A percentile compares a stretch with the other conserved stretches of the same genome.
Evolutionary conservation across 1,140 invertebrate genomes (phyloP).

Genomic region (Aphaenogaster floridana): DNA sequence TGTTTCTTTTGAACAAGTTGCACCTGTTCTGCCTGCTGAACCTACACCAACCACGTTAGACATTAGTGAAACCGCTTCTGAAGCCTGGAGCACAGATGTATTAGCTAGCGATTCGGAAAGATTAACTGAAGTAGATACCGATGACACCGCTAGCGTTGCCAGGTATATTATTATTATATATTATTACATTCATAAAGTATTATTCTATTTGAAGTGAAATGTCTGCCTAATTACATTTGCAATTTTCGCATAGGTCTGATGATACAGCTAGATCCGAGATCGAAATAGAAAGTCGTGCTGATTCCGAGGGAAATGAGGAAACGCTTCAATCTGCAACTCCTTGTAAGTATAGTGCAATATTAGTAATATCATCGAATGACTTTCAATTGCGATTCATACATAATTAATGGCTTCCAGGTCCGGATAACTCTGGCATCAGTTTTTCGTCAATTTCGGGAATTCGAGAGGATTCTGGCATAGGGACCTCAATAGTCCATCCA

Average conservation of each 20-base stretch:
- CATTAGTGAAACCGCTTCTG: slow-evolving; percentile 96
- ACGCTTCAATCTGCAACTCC: slow-evolving; percentile 79
- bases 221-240: neutral
- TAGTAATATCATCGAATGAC: neutral
- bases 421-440: slow-evolving; percentile 36
- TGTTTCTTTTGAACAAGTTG: slow-evolving; percentile 78
- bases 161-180: slow-evolving; percentile 79
- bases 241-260: slow-evolving; percentile 88
- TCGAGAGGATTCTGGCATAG: slow-evolving; percentile 80
- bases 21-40: slow-evolving; percentile 78
- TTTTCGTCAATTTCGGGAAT: slow-evolving; percentile 70
- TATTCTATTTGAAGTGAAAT: neutral
- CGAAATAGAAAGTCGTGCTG: slow-evolving; percentile 87
- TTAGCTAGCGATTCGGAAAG: slow-evolving; percentile 97
- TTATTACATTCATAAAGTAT: neutral
- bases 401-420: slow-evolving; percentile 31
- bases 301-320: slow-evolving; percentile 86
- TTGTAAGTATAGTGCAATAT: slow-evolving; percentile 72
- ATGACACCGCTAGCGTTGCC: slow-evolving; percentile 92
- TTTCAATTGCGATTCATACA: neutral
- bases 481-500: slow-evolving; percentile 67
- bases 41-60: slow-evolving; percentile 87
- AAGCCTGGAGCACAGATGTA: slow-evolving; percentile 99
- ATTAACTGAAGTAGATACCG: slow-evolving; percentile 95
- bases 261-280: slow-evolving; percentile 91